Percentiles rank a stretch among this genome's conserved stretches.
Evolutionary conservation across 2,888 invertebrate species (phyloP).

Genomic region (Lacanobia oleracea): DNA sequence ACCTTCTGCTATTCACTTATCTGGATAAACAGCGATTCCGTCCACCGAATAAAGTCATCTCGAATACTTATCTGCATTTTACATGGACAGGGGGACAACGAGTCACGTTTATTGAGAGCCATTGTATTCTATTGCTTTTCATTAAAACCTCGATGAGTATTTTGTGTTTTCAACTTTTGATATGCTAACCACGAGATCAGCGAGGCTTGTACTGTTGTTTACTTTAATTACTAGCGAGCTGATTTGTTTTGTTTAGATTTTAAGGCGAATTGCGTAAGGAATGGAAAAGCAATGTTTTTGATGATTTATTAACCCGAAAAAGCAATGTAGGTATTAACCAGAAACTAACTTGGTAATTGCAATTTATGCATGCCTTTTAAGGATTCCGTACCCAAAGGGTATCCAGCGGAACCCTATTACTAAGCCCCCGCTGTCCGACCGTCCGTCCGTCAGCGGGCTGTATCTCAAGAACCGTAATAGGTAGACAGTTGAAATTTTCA

Average conservation of each 20-base stretch:
- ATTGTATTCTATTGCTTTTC: constrained; percentile 21
- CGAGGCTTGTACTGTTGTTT: background rate
- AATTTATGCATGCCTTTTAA: too few species aligned
- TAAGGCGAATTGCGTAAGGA: background rate
- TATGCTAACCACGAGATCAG: constrained; percentile 4
- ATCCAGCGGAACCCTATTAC: too few species aligned
- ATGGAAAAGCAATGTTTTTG: background rate
- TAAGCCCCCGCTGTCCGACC: too few species aligned
- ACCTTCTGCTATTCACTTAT: constrained; percentile 12
- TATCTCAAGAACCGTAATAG: too few species aligned
- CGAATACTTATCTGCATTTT: constrained; percentile 31
- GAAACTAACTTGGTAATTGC: too few species aligned
- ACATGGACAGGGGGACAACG: constrained; percentile 6
- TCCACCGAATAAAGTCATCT: constrained; percentile 47
- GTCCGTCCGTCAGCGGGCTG: too few species aligned
- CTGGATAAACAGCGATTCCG: background rate
- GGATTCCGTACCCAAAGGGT: too few species aligned
- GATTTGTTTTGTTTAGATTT: background rate
- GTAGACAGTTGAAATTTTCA: too few species aligned
- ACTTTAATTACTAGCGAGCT: background rate
- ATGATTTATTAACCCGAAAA: too few species aligned
- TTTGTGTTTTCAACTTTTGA: constrained; percentile 2
- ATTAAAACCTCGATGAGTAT: constrained; percentile 18
- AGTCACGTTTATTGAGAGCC: constrained; percentile 7
- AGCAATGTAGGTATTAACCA: too few species aligned